A percentile compares a stretch with the other conserved stretches of the same genome.
Evolutionary conservation across 2,113 vertebrate species (phyloP).

Genomic region (Sciurus niger): DNA sequence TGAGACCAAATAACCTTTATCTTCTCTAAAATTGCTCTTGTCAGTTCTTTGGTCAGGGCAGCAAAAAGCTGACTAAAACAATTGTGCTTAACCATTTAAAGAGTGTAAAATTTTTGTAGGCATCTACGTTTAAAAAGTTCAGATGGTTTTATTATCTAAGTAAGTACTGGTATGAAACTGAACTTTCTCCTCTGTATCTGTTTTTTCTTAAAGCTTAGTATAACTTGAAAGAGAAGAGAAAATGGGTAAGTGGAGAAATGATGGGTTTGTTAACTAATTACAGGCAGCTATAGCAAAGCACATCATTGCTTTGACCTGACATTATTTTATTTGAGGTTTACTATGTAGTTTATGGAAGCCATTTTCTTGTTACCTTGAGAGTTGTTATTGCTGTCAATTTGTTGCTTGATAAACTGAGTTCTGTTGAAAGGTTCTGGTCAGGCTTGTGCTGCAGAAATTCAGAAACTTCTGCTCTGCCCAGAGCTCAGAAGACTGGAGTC

Average conservation of each 20-base stretch:
- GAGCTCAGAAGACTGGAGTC: neutral
- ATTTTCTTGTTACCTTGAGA: constrained; percentile 58
- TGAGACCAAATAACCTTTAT: too few relatives aligned
- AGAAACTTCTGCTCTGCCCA: neutral
- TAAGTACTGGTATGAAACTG: neutral
- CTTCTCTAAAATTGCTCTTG: too few relatives aligned
- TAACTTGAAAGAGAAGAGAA: constrained; percentile 58
- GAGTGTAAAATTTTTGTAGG: neutral
- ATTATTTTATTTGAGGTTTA: constrained; percentile 51
- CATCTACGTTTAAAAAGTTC: neutral
- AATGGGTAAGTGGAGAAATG: neutral
- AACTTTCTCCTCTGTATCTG: neutral
- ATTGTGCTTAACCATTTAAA: neutral
- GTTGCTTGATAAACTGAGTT: constrained; percentile 56
- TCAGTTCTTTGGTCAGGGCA: too few relatives aligned
- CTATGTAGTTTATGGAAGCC: neutral
- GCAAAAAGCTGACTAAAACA: too few relatives aligned
- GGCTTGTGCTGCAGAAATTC: neutral
- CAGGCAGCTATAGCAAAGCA: neutral
- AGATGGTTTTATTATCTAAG: neutral
- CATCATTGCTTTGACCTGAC: constrained; percentile 37
- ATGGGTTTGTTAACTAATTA: constrained; percentile 2
- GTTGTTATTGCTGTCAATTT: neutral
- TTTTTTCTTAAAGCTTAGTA: constrained; percentile 11
- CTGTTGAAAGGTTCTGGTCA: neutral